Percentiles rank a stretch among this genome's conserved stretches.
Conservation (phyloP, 1,140 invertebrate genomes). For the Meloidogyne hapla region DNA sequence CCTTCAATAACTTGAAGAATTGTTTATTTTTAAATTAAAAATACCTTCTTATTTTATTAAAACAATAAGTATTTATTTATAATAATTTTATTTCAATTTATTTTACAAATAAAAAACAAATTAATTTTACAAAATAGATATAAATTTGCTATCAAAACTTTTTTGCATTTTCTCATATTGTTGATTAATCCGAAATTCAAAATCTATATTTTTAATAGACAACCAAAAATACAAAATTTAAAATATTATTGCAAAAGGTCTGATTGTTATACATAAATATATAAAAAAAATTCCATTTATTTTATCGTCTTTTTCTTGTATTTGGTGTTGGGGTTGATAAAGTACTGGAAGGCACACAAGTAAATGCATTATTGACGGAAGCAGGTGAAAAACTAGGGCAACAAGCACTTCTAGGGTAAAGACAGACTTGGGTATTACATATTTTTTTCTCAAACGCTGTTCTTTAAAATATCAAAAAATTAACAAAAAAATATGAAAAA, state of each 20-base stretch:
- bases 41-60: neutral
- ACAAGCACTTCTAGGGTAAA: constrained; percentile 27
- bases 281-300: neutral
- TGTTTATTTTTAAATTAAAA: neutral
- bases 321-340: constrained; percentile 15
- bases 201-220: no score
- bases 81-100: neutral
- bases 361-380: constrained; percentile 28
- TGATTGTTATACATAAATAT: neutral
- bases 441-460: constrained; percentile 32
- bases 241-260: neutral
- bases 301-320: neutral
- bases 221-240: neutral
- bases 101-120: no score
- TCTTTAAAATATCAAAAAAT: constrained; percentile 4
- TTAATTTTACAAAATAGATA: no score
- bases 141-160: no score
- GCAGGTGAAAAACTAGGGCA: constrained; percentile 19
- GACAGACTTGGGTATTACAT: constrained; percentile 31
- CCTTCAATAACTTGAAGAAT: constrained; percentile 1
- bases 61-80: neutral
- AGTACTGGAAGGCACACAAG: constrained; percentile 13
- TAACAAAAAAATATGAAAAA: neutral
- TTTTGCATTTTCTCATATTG: no score
- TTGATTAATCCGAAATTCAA: no score